These are phyloP conservation scores for Mormoops blainvillei DNA, from an alignment of 2,113 vertebrate genomes.

Conservation along the genomic window DNA sequence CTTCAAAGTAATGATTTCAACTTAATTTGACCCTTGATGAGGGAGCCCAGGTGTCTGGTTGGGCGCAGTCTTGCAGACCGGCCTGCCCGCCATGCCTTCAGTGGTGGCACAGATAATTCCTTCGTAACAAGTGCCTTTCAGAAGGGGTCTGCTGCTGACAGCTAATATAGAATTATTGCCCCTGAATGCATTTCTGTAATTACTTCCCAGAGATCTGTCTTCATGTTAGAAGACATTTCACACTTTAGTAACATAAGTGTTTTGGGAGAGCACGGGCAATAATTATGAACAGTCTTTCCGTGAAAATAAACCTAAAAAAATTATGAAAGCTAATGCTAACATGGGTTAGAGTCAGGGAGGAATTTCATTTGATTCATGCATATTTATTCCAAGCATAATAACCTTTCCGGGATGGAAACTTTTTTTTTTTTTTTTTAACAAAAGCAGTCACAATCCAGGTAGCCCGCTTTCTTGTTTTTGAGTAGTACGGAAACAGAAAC, in stretches of 20 bases:
- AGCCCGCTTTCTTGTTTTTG: conserved; percentile 76
- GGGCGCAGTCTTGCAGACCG: conserved; percentile 74
- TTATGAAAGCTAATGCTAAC: conserved; percentile 75
- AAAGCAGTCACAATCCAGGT: conserved; percentile 73
- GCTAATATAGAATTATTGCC: conserved; percentile 88
- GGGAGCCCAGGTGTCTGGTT: conserved; percentile 75
- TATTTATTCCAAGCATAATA: conserved; percentile 78
- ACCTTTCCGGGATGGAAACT: conserved; percentile 72
- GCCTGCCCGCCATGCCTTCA: conserved; percentile 75
- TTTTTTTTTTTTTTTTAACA: conserved; percentile 46
- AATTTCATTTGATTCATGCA: conserved; percentile 77
- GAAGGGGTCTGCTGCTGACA: conserved; percentile 84
- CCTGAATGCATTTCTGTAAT: conserved; percentile 87
- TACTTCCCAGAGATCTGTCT: conserved; percentile 88
- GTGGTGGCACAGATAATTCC: conserved; percentile 81
- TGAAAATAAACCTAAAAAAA: conserved; percentile 83
- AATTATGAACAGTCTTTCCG: conserved; percentile 82
- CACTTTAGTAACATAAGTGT: conserved; percentile 86
- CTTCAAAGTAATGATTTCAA: conserved; percentile 81
- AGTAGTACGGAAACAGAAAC: conserved; percentile 70
- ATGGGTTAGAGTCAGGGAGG: conserved; percentile 77
- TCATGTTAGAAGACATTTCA: conserved; percentile 86
- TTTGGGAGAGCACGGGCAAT: conserved; percentile 83
- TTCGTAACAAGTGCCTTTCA: conserved; percentile 85
- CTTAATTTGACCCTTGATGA: conserved; percentile 83